These are phyloP conservation scores for Halcyon senegalensis DNA, from an alignment of 2,113 vertebrate genomes.

Conservation along the genomic window DNA sequence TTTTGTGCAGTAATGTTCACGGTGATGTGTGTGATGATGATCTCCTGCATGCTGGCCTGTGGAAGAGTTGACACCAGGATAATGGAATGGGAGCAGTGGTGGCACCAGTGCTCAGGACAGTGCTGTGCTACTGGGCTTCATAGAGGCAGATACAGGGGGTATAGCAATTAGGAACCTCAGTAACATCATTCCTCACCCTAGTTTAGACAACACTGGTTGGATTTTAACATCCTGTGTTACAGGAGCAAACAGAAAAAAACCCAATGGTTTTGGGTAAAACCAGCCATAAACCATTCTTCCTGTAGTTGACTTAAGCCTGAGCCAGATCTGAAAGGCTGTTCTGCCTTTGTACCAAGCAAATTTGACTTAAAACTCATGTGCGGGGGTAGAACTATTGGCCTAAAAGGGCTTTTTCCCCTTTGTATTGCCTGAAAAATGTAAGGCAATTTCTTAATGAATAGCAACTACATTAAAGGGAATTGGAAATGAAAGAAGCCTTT, in stretches of 20 bases:
- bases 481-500: conserved; percentile 27
- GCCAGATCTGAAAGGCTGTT: not conserved
- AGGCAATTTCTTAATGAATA: conserved; percentile 8
- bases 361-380: not conserved
- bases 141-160: not conserved
- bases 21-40: not conserved
- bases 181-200: not conserved
- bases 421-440: not conserved
- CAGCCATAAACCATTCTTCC: not conserved
- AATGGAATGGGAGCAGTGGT: not conserved
- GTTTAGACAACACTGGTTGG: not conserved
- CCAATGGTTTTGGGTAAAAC: not conserved
- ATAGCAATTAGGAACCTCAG: not conserved
- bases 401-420: not conserved
- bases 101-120: not conserved
- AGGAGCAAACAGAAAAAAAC: not conserved
- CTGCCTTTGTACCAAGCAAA: not conserved
- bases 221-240: not conserved
- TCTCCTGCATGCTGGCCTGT: not conserved
- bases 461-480: conserved; percentile 31
- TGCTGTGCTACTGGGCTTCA: not conserved
- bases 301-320: not conserved
- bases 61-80: not conserved
- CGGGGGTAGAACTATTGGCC: not conserved
- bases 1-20: not conserved